Conservation (phyloP, 2,797 vertebrate genomes). For the Hydrolagus colliei region DNA sequence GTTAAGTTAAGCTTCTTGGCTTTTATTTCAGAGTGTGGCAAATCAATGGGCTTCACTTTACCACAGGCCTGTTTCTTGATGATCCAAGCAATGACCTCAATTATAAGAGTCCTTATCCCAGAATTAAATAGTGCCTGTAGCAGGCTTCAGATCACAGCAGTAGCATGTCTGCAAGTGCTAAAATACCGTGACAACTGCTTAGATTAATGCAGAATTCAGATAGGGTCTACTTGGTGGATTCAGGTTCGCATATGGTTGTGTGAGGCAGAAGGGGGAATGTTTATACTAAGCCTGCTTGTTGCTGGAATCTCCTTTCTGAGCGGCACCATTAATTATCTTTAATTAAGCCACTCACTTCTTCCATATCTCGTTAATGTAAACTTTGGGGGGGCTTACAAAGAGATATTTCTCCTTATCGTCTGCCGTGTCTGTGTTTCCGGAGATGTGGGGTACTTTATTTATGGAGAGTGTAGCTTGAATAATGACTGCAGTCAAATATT, state of each 20-base stretch:
- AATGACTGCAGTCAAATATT: background rate
- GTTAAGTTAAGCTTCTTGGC: constrained; percentile 38
- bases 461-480: background rate
- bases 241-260: background rate
- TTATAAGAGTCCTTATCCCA: constrained; percentile 59
- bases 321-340: background rate
- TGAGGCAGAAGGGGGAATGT: background rate
- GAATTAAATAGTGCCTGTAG: constrained; percentile 58
- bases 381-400: no score
- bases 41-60: constrained; percentile 53
- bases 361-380: background rate
- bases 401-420: background rate
- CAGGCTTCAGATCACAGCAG: constrained; percentile 50
- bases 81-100: constrained; percentile 59
- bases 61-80: constrained; percentile 53
- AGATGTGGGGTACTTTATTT: background rate
- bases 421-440: background rate
- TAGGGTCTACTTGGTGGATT: background rate
- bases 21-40: constrained; percentile 42
- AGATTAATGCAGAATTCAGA: constrained; percentile 17
- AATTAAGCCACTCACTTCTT: background rate
- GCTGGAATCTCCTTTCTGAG: no score
- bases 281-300: background rate
- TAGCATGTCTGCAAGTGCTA: constrained; percentile 50
- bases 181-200: constrained; percentile 38